Conservation (phyloP, 2,113 vertebrate genomes). For the Trogon surrucura region DNA sequence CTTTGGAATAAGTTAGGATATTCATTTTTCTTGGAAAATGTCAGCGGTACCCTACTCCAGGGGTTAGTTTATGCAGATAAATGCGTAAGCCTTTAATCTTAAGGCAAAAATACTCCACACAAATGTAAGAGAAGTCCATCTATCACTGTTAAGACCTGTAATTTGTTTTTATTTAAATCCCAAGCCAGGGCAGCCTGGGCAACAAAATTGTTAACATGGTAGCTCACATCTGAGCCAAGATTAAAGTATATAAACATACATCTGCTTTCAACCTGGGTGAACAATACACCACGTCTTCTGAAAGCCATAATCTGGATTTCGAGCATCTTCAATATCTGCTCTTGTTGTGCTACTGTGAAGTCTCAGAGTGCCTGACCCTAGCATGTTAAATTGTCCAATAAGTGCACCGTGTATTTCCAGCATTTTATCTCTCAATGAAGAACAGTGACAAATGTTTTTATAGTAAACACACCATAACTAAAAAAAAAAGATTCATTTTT, state of each 20-base stretch:
- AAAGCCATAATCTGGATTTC: constrained; percentile 39
- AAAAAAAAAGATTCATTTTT: constrained; percentile 41
- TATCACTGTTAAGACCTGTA: constrained; percentile 86
- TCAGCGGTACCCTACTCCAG: constrained; percentile 86
- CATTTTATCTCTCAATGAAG: constrained; percentile 56
- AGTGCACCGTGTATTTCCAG: background rate
- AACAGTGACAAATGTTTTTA: constrained; percentile 58
- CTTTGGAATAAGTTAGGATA: constrained; percentile 93
- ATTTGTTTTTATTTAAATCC: constrained; percentile 87
- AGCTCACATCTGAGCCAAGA: constrained; percentile 72
- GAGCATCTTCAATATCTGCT: constrained; percentile 16
- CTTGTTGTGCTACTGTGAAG: constrained; percentile 25
- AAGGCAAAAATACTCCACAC: constrained; percentile 79
- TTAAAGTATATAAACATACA: constrained; percentile 64
- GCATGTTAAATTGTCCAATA: constrained; percentile 13
- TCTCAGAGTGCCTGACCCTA: constrained; percentile 14
- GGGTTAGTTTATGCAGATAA: constrained; percentile 92
- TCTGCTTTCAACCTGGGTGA: constrained; percentile 57
- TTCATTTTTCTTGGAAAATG: constrained; percentile 96
- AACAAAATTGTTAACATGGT: constrained; percentile 72
- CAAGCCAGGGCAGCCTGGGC: constrained; percentile 74
- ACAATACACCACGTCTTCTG: constrained; percentile 13
- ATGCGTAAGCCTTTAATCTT: constrained; percentile 84
- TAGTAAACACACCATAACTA: constrained; percentile 34
- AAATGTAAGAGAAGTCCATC: constrained; percentile 82